A percentile compares a stretch with the other conserved stretches of the same genome.
Conservation (phyloP, 92 coral and sea anemone genomes). For the Porites divaricata region DNA sequence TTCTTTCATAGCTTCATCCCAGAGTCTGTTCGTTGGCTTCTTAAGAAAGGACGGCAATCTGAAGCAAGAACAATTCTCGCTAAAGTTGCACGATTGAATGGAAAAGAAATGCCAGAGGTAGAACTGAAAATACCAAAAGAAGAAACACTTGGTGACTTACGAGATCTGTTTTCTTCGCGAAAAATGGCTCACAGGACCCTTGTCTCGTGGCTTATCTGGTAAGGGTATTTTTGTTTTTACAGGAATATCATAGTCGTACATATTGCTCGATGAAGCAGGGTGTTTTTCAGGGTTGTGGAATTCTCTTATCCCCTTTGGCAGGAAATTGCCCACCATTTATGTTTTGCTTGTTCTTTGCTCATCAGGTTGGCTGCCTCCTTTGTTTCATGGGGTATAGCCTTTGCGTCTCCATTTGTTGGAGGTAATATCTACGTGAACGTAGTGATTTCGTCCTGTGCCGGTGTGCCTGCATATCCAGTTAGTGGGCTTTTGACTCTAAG, state of each 20-base stretch:
- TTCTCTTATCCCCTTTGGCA: too few relatives aligned
- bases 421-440: conserved; percentile 38
- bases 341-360: neutral
- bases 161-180: conserved; percentile 41
- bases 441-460: neutral
- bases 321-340: neutral
- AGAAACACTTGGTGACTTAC: conserved; percentile 48
- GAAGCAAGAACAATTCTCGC: conserved; percentile 38
- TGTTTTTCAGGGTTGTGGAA: too few relatives aligned
- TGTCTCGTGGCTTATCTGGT: conserved; percentile 47
- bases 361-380: conserved; percentile 34
- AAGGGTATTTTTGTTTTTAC: conserved; percentile 1
- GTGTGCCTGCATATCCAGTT: neutral
- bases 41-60: conserved; percentile 36
- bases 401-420: conserved; percentile 33
- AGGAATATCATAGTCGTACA: neutral
- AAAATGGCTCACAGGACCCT: conserved; percentile 32
- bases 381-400: conserved; percentile 19
- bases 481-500: neutral
- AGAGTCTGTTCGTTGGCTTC: conserved; percentile 70
- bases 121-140: conserved; percentile 35
- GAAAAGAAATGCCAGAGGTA: conserved; percentile 29
- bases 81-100: conserved; percentile 54
- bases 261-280: too few relatives aligned
- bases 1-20: conserved; percentile 39